Base-by-base conservation (phyloP, 2,888 invertebrate genomes). In the Piscicola geometra region DNA sequence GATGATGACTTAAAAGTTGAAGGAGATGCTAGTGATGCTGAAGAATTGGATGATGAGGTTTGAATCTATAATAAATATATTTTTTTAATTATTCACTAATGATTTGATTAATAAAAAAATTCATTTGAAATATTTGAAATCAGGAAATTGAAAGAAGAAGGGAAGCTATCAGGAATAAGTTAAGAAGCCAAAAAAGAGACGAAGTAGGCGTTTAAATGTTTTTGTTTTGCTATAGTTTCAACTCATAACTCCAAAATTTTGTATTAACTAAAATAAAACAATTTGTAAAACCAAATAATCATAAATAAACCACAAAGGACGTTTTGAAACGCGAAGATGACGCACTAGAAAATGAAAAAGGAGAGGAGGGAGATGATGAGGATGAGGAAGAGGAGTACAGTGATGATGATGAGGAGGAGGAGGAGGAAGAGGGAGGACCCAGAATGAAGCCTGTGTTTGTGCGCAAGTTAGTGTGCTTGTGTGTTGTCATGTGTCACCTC, bases 391-490 rank as follows among this genome's bases (percentile, higher is more conserved):
- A 91, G 82, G 92, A 93, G 68, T 92, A 93, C 67, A 90, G 90
- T 80, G 88, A 88, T 75, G 84, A 88, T 32, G 89, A 88, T 80
- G 82, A 84, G 1, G 86, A 86, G 76, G 86, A 86, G 18, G 86
- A 87, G 77, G 95, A 95, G 82, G 87, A 79, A 33, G 84, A 84
- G 76, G 91, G 92, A 76, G 93, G 93, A 5, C 94, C 95, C 0
- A 88, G 96, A 76, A 88, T 97, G 12, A 97, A 96, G 83, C 97
- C 96, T 0, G 92, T 97, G 0, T 97, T 96, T 87, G 94, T 97
- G 0, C 88, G 93, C 78, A 95, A 94, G 85, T 86, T 80, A 79
- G 83, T 77, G 18, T 76, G 47, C 9, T 12, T 12, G 33, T 75
- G 35, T 15, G 30, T 32, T n/a, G n/a, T n/a, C n/a, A n/a, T n/a